A percentile compares a stretch with the other conserved stretches of the same genome.
These are phyloP conservation scores for Brachionus asplanchnoidis DNA, from an alignment of 1,140 invertebrate genomes.

Conservation along the genomic window DNA sequence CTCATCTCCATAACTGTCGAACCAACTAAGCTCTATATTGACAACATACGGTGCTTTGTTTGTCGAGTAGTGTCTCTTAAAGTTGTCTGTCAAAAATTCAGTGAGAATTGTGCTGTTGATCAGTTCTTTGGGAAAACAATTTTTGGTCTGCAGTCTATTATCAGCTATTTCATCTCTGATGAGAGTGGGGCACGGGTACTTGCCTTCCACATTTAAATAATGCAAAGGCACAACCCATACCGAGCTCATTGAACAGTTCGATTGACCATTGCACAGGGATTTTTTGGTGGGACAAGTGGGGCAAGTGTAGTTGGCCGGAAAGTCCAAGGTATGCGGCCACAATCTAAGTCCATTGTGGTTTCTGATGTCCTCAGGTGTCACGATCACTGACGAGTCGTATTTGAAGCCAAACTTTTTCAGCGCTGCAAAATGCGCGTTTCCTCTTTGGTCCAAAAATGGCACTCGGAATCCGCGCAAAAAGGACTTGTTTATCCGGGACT, in stretches of 20 bases:
- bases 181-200: constrained; percentile 13
- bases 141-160: neutral
- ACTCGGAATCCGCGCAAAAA: constrained; percentile 1
- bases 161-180: constrained; percentile 14
- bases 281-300: constrained; percentile 28
- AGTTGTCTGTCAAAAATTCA: neutral
- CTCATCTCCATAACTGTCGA: neutral
- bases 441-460: constrained; percentile 1
- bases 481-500: constrained; percentile 14
- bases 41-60: constrained; percentile 31
- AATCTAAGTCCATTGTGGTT: constrained; percentile 3
- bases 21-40: constrained; percentile 21
- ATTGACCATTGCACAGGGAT: neutral
- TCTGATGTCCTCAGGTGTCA: neutral
- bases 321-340: constrained; percentile 37
- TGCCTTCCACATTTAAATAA: constrained; percentile 21
- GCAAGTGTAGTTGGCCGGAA: constrained; percentile 1
- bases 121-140: neutral
- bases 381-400: constrained; percentile 34
- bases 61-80: constrained; percentile 10
- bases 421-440: constrained; percentile 3
- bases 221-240: constrained; percentile 28
- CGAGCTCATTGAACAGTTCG: constrained; percentile 13
- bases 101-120: neutral
- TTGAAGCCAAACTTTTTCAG: constrained; percentile 28